These are phyloP conservation scores for Papilio elwesi DNA, from an alignment of 2,888 invertebrate species.

Conservation along the genomic window DNA sequence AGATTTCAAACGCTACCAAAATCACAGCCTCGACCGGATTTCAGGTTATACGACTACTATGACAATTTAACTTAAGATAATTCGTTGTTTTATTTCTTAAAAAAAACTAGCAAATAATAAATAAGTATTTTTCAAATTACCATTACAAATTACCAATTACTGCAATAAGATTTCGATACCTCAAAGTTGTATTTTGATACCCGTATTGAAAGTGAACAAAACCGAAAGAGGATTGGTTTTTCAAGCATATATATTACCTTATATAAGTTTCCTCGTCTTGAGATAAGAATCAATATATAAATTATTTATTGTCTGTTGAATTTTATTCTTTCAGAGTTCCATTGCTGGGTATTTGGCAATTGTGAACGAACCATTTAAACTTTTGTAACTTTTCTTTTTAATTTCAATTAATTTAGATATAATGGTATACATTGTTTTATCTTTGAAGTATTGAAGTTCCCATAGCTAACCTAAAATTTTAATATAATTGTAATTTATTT, in stretches of 20 bases:
- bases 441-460: too few relatives aligned
- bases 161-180: neutral
- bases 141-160: neutral
- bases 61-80: too few relatives aligned
- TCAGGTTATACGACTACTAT: too few relatives aligned
- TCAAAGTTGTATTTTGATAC: neutral
- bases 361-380: neutral
- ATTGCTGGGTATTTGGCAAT: neutral
- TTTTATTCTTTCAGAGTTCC: constrained; percentile 16
- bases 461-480: too few relatives aligned
- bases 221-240: constrained; percentile 2
- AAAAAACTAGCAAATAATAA: too few relatives aligned
- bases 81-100: too few relatives aligned
- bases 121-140: too few relatives aligned
- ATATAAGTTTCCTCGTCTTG: constrained; percentile 7
- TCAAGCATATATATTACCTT: neutral
- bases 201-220: neutral
- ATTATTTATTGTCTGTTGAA: constrained; percentile 23
- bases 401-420: neutral
- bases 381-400: neutral
- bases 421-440: too few relatives aligned
- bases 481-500: too few relatives aligned
- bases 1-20: too few relatives aligned
- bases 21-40: too few relatives aligned
- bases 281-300: constrained; percentile 29